phyloP scores from a whole-genome alignment of 2,888 invertebrate genomes.

The Epistrophella euchroma region DNA sequence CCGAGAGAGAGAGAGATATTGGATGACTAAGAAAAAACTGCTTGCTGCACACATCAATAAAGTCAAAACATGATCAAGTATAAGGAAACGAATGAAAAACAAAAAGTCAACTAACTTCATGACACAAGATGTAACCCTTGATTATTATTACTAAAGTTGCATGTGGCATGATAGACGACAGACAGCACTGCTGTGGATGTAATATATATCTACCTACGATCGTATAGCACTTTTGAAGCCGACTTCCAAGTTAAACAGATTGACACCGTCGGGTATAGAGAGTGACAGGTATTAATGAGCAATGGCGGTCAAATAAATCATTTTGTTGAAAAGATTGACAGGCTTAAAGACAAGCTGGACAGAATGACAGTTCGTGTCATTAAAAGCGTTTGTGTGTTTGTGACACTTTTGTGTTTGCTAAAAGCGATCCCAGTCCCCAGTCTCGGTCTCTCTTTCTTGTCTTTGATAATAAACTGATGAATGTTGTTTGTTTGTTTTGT shows the following conservation, averaged over 20 bases:
- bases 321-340: constrained; percentile 74
- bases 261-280: constrained; percentile 70
- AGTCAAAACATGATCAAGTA: constrained; percentile 30
- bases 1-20: constrained; percentile 42
- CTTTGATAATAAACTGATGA: constrained; percentile 34
- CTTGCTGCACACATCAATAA: constrained; percentile 52
- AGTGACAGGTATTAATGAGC: constrained; percentile 75
- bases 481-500: constrained; percentile 43
- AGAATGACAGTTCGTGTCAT: constrained; percentile 70
- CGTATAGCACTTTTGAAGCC: constrained; percentile 47
- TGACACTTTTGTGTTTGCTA: constrained; percentile 52
- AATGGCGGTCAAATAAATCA: constrained; percentile 74
- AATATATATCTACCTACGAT: not conserved
- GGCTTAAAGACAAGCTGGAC: constrained; percentile 69
- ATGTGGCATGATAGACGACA: constrained; percentile 55
- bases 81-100: constrained; percentile 10
- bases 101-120: constrained; percentile 54
- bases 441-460: constrained; percentile 38
- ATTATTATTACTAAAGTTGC: constrained; percentile 25
- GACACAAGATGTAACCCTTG: constrained; percentile 73
- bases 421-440: constrained; percentile 25
- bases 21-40: constrained; percentile 67
- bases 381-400: constrained; percentile 55
- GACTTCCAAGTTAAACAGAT: constrained; percentile 67
- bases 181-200: constrained; percentile 37